These are phyloP conservation scores for Amphiduros pacificus DNA, from an alignment of 2,888 invertebrate genomes.

Conservation along the genomic window DNA sequence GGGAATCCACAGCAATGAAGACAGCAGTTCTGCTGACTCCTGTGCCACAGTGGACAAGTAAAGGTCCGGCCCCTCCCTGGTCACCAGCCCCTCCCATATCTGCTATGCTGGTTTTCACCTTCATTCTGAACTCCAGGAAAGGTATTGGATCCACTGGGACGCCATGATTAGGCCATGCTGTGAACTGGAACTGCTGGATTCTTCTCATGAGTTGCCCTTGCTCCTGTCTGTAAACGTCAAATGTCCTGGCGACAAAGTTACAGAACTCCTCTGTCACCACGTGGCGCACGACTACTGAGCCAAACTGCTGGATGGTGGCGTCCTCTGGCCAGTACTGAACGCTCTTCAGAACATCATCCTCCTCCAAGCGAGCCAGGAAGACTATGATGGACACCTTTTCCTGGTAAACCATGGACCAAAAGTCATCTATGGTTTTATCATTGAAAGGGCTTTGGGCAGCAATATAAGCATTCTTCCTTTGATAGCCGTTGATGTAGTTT, in stretches of 20 bases:
- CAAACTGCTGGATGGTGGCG: constrained; percentile 73
- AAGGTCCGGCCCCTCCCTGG: constrained; percentile 31
- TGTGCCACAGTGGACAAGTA: constrained; percentile 58
- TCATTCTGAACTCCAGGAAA: constrained; percentile 47
- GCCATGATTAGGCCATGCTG: constrained; percentile 56
- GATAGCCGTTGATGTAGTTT: constrained; percentile 54
- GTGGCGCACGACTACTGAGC: constrained; percentile 84
- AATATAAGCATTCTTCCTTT: constrained; percentile 58
- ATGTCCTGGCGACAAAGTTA: constrained; percentile 72
- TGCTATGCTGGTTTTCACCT: constrained; percentile 22
- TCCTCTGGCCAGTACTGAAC: constrained; percentile 84
- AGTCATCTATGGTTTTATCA: constrained; percentile 56
- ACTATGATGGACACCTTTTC: constrained; percentile 59
- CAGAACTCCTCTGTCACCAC: constrained; percentile 87
- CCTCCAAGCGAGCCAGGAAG: constrained; percentile 61
- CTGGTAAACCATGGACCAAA: constrained; percentile 64
- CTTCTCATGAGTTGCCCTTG: constrained; percentile 6
- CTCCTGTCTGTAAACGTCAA: constrained; percentile 31
- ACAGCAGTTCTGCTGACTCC: constrained; percentile 55
- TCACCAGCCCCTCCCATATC: no score
- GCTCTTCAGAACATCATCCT: constrained; percentile 71
- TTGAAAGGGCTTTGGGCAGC: constrained; percentile 62
- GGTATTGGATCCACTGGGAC: constrained; percentile 51
- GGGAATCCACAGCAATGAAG: constrained; percentile 56
- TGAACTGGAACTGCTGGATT: constrained; percentile 48